phyloP scores from a whole-genome alignment of 2,888 invertebrate species.

The Scaptodrosophila latifasciaeformis region DNA sequence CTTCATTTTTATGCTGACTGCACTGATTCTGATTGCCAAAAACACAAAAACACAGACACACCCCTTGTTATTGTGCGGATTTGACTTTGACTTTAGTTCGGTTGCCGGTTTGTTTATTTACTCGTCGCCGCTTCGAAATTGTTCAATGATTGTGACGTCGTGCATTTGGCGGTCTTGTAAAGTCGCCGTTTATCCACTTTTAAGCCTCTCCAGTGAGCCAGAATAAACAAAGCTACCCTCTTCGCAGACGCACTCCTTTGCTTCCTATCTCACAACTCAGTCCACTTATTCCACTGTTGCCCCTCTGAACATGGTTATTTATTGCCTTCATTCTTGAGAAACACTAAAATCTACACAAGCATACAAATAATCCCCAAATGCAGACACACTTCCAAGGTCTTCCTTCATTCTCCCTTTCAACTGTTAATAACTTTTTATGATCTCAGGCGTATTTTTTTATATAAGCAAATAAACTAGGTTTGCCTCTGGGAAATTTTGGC shows the following conservation, averaged over 20 bases:
- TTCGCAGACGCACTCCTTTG: constrained; percentile 6
- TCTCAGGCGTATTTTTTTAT: constrained; percentile 7
- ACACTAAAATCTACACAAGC: not conserved
- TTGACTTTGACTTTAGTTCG: constrained; percentile 10
- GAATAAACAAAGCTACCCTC: constrained; percentile 60
- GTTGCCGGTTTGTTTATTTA: constrained; percentile 28
- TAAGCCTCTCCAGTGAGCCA: constrained; percentile 57
- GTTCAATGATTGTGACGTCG: constrained; percentile 4
- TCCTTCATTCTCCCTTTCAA: constrained; percentile 21
- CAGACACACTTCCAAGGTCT: constrained; percentile 13
- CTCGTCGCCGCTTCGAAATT: constrained; percentile 4
- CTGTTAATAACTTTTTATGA: constrained; percentile 23
- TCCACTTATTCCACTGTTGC: not conserved
- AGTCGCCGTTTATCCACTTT: constrained; percentile 56
- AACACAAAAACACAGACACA: constrained; percentile 8
- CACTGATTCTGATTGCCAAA: constrained; percentile 27
- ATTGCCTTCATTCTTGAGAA: constrained; percentile 31
- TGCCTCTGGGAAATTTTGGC: not conserved
- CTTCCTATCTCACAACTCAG: too few species aligned
- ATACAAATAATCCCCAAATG: constrained; percentile 13
- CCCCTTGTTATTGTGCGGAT: constrained; percentile 32
- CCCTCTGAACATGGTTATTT: constrained; percentile 36
- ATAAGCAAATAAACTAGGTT: too few species aligned
- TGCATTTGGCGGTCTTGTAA: constrained; percentile 46
- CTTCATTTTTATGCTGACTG: constrained; percentile 23